Evolutionary conservation across 2,888 invertebrate species (phyloP), one percentile per base, ranked within the genome.

Genomic region (Oxytorus armatus): DNA sequence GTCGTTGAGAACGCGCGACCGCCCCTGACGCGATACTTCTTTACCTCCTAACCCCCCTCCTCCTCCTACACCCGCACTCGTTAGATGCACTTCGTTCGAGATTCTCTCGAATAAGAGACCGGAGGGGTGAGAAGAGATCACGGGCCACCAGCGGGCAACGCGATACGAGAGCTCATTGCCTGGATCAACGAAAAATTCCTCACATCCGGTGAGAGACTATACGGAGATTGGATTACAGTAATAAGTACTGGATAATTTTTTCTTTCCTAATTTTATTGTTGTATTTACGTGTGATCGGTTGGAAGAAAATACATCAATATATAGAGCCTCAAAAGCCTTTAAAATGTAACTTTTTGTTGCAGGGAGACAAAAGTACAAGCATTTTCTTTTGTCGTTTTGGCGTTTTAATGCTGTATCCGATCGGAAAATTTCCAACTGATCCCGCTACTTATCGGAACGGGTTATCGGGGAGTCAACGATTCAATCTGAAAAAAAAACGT

Each of bases 1-100:
- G 86, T 86, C 87, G 86, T 85, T 86, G 88, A 80, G 82, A 83
- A 73, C 86, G 85, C 82, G 79, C 77, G 69, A 61, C 53, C 59
- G 70, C 75, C 83, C 72, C 74, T 55, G 70, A 81, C 80, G 78
- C 79, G 21, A 79, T 82, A 53, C 65, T 82, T 76, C 76, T 80
- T 78, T 79, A 83, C 82, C 53, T 51, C 21, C 42, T 16, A 3
- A 51, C 39, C 25, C 39, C 44, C 0, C 5, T 16, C 23, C 23
- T 11, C 33, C 36, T 44, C 16, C n/a, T 53, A 23, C 57, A 47
- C 51, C 29, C 61, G 33, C 39, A 44, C 33, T 68, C 74, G 44
- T 44, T 10, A 49, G n/a, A 59, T 25, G 51, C 36, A 33, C n/a
- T 68, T 63, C 68, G 68, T 82, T 79, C 69, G 63, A 75, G 44